Conservation (phyloP, 2,113 vertebrate genomes). For the Dasyornis broadbenti region DNA sequence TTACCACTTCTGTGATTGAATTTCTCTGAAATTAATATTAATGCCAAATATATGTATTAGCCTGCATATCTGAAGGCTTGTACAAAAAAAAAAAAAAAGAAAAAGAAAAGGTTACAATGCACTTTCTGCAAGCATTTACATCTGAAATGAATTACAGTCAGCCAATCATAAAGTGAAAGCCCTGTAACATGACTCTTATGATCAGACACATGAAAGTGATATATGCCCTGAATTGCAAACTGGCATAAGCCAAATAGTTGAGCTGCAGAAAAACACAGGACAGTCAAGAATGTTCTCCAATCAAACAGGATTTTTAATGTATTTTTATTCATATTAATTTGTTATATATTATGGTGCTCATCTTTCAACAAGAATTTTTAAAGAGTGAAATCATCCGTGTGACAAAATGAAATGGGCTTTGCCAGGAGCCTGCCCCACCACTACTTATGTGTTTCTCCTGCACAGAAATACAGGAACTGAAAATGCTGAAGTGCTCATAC, state of each 20-base stretch:
- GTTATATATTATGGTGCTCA: neutral
- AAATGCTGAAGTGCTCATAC: neutral
- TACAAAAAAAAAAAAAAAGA: neutral
- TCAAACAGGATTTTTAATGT: neutral
- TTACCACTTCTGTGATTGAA: neutral
- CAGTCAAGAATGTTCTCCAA: neutral
- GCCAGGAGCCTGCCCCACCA: neutral
- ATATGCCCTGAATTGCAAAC: neutral
- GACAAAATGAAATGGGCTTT: neutral
- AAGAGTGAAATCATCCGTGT: neutral
- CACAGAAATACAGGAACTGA: neutral
- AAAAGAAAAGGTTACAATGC: neutral
- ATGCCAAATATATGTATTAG: neutral
- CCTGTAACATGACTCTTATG: neutral
- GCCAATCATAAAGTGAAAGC: neutral
- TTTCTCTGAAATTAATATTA: conserved; percentile 4
- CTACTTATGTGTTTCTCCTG: neutral
- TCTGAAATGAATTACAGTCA: neutral
- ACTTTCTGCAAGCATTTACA: neutral
- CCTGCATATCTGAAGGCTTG: neutral
- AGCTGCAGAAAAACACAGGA: neutral
- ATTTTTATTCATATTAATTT: neutral
- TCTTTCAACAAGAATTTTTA: neutral
- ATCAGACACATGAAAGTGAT: neutral
- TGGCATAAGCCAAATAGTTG: neutral